Conservation (phyloP, 2,113 vertebrate genomes). For the Pardalotus punctatus region DNA sequence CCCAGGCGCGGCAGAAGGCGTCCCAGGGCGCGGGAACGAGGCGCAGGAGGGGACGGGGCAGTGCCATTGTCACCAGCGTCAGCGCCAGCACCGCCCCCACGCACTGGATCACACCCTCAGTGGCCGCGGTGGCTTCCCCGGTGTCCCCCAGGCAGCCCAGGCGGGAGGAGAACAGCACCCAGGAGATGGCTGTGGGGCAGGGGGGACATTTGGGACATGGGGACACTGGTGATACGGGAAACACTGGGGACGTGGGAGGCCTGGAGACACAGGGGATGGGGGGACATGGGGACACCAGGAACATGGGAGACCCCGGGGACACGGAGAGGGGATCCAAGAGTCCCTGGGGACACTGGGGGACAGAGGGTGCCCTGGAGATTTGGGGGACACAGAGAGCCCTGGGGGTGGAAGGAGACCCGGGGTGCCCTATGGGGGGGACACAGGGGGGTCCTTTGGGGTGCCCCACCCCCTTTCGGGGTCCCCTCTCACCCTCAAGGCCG, state of each 20-base stretch:
- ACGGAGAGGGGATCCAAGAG: no score
- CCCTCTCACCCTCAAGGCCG: not conserved
- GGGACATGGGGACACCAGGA: not conserved
- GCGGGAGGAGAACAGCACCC: not conserved
- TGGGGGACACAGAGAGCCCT: rapidly evolving
- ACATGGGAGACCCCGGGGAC: not conserved
- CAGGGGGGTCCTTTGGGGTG: not conserved
- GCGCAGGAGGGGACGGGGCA: not conserved
- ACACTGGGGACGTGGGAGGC: not conserved
- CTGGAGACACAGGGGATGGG: no score
- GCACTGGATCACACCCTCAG: not conserved
- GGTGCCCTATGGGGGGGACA: not conserved
- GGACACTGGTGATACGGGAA: no score
- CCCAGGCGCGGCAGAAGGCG: not conserved
- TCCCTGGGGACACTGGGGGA: not conserved
- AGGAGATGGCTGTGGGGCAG: not conserved
- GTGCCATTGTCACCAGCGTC: not conserved
- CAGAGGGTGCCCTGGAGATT: not conserved
- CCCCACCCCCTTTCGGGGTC: not conserved
- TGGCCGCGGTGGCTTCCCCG: not conserved
- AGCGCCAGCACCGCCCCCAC: not conserved
- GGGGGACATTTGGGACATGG: not conserved
- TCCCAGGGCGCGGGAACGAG: not conserved
- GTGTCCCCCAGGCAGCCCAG: not conserved
- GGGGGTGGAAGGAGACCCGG: not conserved